Evolutionary conservation across 2,797 vertebrate species (phyloP), one percentile per base, ranked within the genome.

Genomic region (Tarsius wallacei): DNA sequence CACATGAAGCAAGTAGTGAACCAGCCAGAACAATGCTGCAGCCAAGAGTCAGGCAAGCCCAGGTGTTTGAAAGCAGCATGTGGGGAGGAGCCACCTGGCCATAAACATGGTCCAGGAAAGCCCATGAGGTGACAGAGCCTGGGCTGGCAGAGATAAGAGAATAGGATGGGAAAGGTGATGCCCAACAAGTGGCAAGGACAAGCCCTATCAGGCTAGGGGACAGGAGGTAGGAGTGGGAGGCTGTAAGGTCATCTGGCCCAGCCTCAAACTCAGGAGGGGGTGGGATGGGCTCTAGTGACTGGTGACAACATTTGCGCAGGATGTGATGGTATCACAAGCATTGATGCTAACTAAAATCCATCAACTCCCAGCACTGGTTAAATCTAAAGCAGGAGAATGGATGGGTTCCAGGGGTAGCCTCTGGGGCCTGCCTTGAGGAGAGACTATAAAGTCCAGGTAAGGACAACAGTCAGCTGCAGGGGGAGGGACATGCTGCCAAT

Each of bases 21-120:
- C 71, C 61, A n/a, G 51, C 21, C 14, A 28, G 33, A 33, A 8
- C 3, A 2, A 59, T 0, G 24, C 59, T 76, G 21, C 63, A 12
- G 49, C 73, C 0, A 13, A 47, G 47, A 28, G 22, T 10, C 49
- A 9, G 66, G 59, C 28, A 21, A 13, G 21, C 70, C 73, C 13
- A 0, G 24, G 21, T 1, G 33, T 47, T n/a, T 5, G 2, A 31
- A 16, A 49, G 17, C 53, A 11, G 70, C 2, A 16, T 3, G 28
- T 8, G 8, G 21, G 7, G 51, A 61, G 87, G 59, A 7, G 76
- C 59, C 33, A 12, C 55, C 80, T 2, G 17, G 68, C 36, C 21
- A n/a, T 12, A 49, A 55, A 12, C 55, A 47, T 14, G 28, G 28
- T n/a, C 63, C 33, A 12, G 57, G 36, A 66, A 88, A 66, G 61